Conservation (phyloP, 2,888 invertebrate genomes). For the Callimorpha dominula region DNA sequence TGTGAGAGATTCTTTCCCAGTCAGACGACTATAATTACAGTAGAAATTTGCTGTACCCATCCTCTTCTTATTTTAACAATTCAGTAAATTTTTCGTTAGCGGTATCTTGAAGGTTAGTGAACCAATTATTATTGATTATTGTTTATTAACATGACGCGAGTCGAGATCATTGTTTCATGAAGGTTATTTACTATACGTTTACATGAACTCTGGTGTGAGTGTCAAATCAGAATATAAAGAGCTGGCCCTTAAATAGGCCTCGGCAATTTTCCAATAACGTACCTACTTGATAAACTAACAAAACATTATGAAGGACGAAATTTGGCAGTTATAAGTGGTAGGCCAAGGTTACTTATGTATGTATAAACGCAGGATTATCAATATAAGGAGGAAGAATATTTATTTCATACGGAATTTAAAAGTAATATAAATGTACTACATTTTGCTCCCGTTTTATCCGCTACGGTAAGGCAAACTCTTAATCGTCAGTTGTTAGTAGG, state of each 20-base stretch:
- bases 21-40: background rate
- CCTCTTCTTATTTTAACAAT: background rate
- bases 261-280: conserved; percentile 31
- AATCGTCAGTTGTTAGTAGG: no score
- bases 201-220: background rate
- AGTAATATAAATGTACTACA: no score
- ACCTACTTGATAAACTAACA: conserved; percentile 17
- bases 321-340: conserved; percentile 18
- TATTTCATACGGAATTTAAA: no score
- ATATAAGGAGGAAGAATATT: no score
- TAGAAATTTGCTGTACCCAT: background rate
- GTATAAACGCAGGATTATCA: conserved; percentile 1
- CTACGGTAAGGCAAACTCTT: no score
- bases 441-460: no score
- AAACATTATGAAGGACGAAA: conserved; percentile 23
- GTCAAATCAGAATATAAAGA: conserved; percentile 1
- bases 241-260: conserved; percentile 23
- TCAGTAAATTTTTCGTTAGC: background rate
- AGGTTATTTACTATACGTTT: background rate
- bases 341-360: conserved; percentile 21
- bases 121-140: background rate
- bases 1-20: no score
- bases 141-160: background rate
- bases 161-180: conserved; percentile 2
- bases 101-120: background rate